Conservation (phyloP, 2,113 vertebrate species). For the Amphiprion percula region DNA sequence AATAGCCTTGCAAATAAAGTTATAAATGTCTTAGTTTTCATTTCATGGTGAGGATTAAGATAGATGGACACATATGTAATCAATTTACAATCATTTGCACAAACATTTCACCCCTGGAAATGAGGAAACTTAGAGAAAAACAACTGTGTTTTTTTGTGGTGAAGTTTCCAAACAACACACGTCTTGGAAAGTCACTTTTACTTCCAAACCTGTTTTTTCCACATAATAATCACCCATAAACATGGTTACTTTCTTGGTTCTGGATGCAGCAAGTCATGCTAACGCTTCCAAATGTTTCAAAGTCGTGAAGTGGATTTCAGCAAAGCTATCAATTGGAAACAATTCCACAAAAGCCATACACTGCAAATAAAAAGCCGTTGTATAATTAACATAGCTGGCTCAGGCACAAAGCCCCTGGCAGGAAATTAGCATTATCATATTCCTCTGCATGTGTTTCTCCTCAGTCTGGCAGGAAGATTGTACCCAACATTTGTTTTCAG, state of each 20-base stretch:
- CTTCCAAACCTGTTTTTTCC: conserved; percentile 23
- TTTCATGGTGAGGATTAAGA: background rate
- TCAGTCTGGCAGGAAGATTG: conserved; percentile 51
- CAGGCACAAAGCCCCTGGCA: conserved; percentile 62
- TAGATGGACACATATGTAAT: background rate
- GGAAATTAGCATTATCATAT: conserved; percentile 77
- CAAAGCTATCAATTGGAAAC: conserved; percentile 55
- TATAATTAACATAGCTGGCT: conserved; percentile 75
- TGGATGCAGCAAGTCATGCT: conserved; percentile 22
- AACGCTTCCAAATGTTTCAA: conserved; percentile 46
- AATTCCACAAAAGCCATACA: conserved; percentile 45
- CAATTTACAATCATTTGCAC: background rate
- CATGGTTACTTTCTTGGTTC: conserved; percentile 21
- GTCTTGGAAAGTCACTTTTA: conserved; percentile 25
- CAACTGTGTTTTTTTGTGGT: background rate
- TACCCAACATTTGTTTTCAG: conserved; percentile 57
- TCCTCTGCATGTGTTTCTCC: conserved; percentile 73
- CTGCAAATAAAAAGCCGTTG: conserved; percentile 44
- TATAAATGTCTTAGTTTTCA: background rate
- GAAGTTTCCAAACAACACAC: conserved; percentile 38
- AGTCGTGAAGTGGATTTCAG: conserved; percentile 51
- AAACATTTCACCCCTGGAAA: conserved; percentile 9
- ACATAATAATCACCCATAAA: conserved; percentile 36
- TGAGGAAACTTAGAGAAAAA: background rate
- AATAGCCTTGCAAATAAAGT: background rate